Conservation (phyloP, 2,113 vertebrate genomes). For the Cebidichthys violaceus region DNA sequence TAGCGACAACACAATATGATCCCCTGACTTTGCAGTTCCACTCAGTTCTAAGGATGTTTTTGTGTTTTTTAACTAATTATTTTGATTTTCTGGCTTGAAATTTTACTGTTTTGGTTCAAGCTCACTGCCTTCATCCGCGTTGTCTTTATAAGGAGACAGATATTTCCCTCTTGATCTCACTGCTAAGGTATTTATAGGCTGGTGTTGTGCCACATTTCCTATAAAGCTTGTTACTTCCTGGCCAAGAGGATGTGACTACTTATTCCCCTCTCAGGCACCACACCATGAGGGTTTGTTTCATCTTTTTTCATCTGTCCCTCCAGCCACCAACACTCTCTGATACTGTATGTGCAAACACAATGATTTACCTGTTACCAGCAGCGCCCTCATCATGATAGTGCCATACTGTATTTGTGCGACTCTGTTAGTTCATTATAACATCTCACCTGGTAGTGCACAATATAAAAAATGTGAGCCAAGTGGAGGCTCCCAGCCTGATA, state of each 20-base stretch:
- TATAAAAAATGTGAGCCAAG: neutral
- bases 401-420: neutral
- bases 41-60: neutral
- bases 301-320: neutral
- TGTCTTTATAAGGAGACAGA: neutral
- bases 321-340: neutral
- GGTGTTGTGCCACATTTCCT: slow-evolving; percentile 40
- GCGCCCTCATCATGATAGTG: neutral
- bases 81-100: neutral
- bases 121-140: neutral
- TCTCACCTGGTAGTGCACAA: neutral
- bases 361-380: neutral
- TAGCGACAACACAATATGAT: neutral
- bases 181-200: slow-evolving; percentile 40
- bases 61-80: neutral
- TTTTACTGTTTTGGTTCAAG: neutral
- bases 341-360: neutral
- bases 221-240: slow-evolving; percentile 40
- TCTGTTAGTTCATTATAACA: neutral
- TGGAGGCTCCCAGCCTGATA: neutral
- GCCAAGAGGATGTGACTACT: slow-evolving; percentile 37
- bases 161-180: neutral
- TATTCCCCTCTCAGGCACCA: slow-evolving; percentile 3
- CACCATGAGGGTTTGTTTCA: slow-evolving; percentile 5
- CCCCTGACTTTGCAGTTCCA: neutral